Evolutionary conservation across 1,140 invertebrate species (phyloP), one percentile per base, ranked within the genome.

Genomic region (Triops cancriformis): DNA sequence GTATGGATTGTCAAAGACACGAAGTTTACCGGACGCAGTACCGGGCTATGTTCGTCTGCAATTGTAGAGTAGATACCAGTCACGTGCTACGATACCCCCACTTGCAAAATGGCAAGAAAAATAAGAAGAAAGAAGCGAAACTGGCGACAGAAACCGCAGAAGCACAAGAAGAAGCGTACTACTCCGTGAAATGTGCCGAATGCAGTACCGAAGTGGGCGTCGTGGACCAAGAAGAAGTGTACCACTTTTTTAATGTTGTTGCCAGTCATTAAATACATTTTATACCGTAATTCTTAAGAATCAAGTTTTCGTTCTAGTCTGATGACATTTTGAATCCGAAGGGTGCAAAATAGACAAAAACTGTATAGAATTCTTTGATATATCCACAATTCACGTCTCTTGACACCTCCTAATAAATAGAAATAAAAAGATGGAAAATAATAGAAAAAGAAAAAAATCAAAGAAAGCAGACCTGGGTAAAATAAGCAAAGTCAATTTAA

Each of bases 231-330:
- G 88, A 90, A 64, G 89, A 90, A 84, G 85, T 90, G 10, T 90
- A 89, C 83, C 89, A 90, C 82, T 90, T 90, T 83, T 90, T 89
- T 80, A 90, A 90, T 84, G 87, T 90, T 27, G 80, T 90, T n/a
- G 83, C 87, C 7, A 79, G 78, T 26, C 75, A 76, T 76, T 79
- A 37, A 77, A 72, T 76, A n/a, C 27, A 72, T 1, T 42, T 73
- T n/a, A 41, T 37, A 26, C 64, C 27, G 7, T 37, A 37, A 37
- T 37, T 37, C n/a, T n/a, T n/a, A n/a, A n/a, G n/a, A n/a, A n/a
- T n/a, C n/a, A n/a, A n/a, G n/a, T n/a, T n/a, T n/a, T n/a, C n/a
- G n/a, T n/a, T n/a, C n/a, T n/a, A n/a, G n/a, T n/a, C n/a, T n/a
- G n/a, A n/a, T n/a, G n/a, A n/a, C n/a, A n/a, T n/a, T n/a, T n/a